Evolutionary conservation across 2,113 vertebrate genomes (phyloP).

Genomic region (Thinocorus orbignyianus): DNA sequence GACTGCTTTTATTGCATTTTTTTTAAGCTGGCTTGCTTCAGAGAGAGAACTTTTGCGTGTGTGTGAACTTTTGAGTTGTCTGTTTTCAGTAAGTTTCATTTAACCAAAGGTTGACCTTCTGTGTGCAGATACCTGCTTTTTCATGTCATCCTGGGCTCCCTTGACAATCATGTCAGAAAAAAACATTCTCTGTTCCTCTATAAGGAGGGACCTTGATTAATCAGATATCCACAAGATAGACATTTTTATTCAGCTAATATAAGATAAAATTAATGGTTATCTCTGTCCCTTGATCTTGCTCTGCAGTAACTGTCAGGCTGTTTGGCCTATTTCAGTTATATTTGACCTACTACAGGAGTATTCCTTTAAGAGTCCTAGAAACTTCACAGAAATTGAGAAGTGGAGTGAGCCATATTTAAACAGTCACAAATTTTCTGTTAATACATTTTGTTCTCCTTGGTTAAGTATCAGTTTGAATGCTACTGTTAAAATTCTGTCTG

Average conservation of each 20-base stretch:
- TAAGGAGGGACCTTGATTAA: neutral
- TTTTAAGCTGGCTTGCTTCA: neutral
- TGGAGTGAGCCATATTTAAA: neutral
- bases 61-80: neutral
- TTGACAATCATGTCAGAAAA: neutral
- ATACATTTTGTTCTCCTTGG: neutral
- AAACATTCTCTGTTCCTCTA: neutral
- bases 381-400: neutral
- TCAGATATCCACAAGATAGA: neutral
- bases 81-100: neutral
- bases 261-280: neutral
- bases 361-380: neutral
- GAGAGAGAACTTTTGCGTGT: neutral
- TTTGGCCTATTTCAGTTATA: neutral
- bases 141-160: neutral
- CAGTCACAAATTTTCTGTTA: neutral
- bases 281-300: neutral
- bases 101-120: neutral
- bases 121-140: neutral
- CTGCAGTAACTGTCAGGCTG: neutral
- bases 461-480: neutral
- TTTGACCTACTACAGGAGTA: neutral
- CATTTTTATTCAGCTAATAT: neutral
- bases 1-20: accelerated
- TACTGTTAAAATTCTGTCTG: neutral